phyloP scores from a whole-genome alignment of 2,888 invertebrate species.

The Cryptophagus acutangulus region DNA sequence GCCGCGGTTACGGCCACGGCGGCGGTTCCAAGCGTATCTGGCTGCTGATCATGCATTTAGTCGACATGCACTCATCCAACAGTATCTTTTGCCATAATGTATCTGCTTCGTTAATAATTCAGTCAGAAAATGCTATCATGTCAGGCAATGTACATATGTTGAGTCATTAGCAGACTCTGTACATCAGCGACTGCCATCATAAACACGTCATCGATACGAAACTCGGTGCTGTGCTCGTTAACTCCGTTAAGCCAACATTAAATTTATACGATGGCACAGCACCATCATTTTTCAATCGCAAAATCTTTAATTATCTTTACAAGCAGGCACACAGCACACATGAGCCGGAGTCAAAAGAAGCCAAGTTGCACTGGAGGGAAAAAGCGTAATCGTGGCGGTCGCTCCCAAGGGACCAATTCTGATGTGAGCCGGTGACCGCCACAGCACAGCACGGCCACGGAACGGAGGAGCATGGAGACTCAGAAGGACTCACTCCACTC shows the following conservation, averaged over 20 bases:
- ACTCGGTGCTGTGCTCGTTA: conserved; percentile 38
- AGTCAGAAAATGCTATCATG: conserved; percentile 40
- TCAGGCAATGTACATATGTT: conserved; percentile 41
- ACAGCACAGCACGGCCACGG: conserved; percentile 2
- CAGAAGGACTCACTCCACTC: too few relatives aligned
- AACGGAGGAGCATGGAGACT: too few relatives aligned
- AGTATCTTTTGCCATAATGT: conserved; percentile 31
- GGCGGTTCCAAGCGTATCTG: conserved; percentile 27
- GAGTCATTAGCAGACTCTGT: conserved; percentile 44
- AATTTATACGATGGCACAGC: too few relatives aligned
- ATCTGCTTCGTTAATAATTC: conserved; percentile 41
- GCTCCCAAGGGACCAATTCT: conserved; percentile 11
- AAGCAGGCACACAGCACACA: too few relatives aligned
- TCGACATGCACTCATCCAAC: conserved; percentile 12
- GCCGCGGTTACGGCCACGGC: conserved; percentile 31
- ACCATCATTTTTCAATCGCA: too few relatives aligned
- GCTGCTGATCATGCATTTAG: conserved; percentile 14
- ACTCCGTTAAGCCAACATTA: too few relatives aligned
- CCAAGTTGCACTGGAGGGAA: conserved; percentile 6
- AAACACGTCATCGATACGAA: conserved; percentile 43
- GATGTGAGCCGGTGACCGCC: conserved; percentile 12
- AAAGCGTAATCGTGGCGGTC: too few relatives aligned
- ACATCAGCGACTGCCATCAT: conserved; percentile 44
- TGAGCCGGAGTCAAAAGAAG: background rate
- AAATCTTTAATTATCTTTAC: too few relatives aligned